phyloP scores from a whole-genome alignment of 2,797 vertebrate species.

The Jordanella pulchra region DNA sequence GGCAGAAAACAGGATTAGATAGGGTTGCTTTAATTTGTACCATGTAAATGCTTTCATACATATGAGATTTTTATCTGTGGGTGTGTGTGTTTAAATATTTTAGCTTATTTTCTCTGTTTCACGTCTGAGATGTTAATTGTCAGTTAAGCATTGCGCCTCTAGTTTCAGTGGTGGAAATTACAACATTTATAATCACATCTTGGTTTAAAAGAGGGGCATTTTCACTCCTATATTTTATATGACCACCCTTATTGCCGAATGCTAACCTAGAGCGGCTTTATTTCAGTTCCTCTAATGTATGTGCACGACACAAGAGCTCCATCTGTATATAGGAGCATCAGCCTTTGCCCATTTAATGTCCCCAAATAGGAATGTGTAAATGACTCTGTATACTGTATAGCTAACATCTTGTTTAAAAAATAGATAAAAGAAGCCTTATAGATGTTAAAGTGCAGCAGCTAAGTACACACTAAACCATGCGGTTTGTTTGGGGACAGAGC shows the following conservation, averaged over 20 bases:
- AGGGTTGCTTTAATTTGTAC: conserved; percentile 59
- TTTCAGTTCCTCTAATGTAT: conserved; percentile 65
- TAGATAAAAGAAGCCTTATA: conserved; percentile 79
- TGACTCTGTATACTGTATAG: conserved; percentile 80
- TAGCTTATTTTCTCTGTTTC: conserved; percentile 51
- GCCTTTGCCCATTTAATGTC: conserved; percentile 62
- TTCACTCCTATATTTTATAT: conserved; percentile 74
- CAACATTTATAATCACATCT: conserved; percentile 75
- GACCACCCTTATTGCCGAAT: conserved; percentile 70
- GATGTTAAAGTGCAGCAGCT: conserved; percentile 79
- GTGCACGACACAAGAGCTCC: conserved; percentile 65
- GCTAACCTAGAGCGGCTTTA: conserved; percentile 65
- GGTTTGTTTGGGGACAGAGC: conserved; percentile 78
- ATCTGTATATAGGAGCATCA: conserved; percentile 75
- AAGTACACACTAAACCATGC: conserved; percentile 78
- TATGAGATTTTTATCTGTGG: conserved; percentile 17
- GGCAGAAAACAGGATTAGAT: conserved; percentile 19
- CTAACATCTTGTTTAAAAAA: conserved; percentile 82
- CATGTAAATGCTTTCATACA: conserved; percentile 68
- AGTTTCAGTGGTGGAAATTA: conserved; percentile 33
- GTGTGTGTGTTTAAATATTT: conserved; percentile 4
- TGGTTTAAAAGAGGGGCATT: conserved; percentile 75
- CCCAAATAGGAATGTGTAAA: conserved; percentile 73
- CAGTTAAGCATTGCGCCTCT: conserved; percentile 46
- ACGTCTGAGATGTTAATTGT: conserved; percentile 52